Base-by-base conservation (phyloP, 2,888 invertebrate species). In the Neoaliturus tenellus region DNA sequence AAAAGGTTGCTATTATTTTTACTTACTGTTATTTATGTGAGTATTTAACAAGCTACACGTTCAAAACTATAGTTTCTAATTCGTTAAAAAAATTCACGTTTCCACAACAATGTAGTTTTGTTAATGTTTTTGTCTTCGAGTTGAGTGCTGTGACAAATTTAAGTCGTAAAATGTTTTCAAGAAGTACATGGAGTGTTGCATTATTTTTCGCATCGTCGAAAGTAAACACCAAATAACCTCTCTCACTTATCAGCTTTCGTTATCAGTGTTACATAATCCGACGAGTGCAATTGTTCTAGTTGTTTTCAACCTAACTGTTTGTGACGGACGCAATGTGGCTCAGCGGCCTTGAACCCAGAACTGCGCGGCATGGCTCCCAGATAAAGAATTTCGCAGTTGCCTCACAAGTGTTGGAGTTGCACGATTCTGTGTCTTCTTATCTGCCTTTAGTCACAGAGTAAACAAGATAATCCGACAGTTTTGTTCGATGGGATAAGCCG, bases 321-420 rank as follows among this genome's bases (percentile, higher is more conserved):
- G 28, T 62, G 4, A 20, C 14, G 17, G 6, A 20, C 23, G 20
- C 3, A 48, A 55, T 55, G 55, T 12, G 14, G 31, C 14, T 5
- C 20, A 17, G 0, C 31, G 4, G 3, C 62, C 62, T 62, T 62
- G 62, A 62, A 62, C 62, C 28, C 17, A 62, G 14, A 62, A 62
- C 62, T 28, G 28, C 28, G 62, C 62, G 25, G 14, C n/a, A n/a
- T 25, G 4, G 31, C 5, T 62, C 28, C 14, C 17, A 62, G 62
- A 62, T 62, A 3, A 62, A 14, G 28, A 28, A 62, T 62, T 62
- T n/a, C 62, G 31, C 62, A 62, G 62, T 31, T 62, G 62, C 14
- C 14, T 28, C 28, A 17, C 62, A 20, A 62, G 62, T 3, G 14
- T n/a, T n/a, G n/a, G n/a, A n/a, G n/a, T n/a, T n/a, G 23, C 14